Conservation (phyloP, 1,140 invertebrate species). For the Vollenhovia emeryi region DNA sequence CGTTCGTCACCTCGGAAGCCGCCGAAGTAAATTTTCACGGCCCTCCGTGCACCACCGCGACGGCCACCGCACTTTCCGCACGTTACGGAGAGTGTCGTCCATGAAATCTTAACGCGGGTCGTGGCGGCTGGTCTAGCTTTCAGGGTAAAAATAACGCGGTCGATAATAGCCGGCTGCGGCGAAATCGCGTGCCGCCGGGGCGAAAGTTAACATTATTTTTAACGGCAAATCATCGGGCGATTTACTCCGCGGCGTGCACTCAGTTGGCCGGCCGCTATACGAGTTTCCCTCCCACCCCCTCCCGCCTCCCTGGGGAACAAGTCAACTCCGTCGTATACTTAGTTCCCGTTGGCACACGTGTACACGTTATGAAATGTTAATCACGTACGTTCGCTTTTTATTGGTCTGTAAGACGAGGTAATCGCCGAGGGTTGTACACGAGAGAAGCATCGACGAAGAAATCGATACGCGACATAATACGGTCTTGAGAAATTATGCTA, state of each 20-base stretch:
- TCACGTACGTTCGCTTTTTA: conserved; percentile 47
- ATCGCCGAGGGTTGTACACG: conserved; percentile 19
- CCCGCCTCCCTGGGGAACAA: neutral
- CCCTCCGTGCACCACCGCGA: neutral
- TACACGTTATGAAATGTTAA: conserved; percentile 56
- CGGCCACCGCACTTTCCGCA: neutral
- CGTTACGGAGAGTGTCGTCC: conserved; percentile 25
- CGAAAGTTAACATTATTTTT: conserved; percentile 59
- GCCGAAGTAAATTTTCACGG: conserved; percentile 39
- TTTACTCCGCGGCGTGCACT: conserved; percentile 35
- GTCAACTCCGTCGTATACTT: conserved; percentile 10
- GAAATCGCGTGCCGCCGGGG: conserved; percentile 44
- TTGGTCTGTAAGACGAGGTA: conserved; percentile 46
- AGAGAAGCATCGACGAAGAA: conserved; percentile 10
- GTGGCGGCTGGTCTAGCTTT: conserved; percentile 37
- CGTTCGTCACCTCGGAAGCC: neutral
- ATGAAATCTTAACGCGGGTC: conserved; percentile 51
- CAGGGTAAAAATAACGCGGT: conserved; percentile 54
- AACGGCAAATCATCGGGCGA: conserved; percentile 47
- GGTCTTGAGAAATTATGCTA: neutral
- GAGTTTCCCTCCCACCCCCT: neutral
- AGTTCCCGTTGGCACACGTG: conserved; percentile 51
- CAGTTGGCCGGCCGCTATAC: neutral
- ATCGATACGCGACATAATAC: conserved; percentile 15
- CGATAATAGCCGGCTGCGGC: conserved; percentile 48